A percentile compares a stretch with the other conserved stretches of the same genome.
Evolutionary conservation across 2,797 vertebrate species (phyloP).

Genomic region (Taenioides sp.): DNA sequence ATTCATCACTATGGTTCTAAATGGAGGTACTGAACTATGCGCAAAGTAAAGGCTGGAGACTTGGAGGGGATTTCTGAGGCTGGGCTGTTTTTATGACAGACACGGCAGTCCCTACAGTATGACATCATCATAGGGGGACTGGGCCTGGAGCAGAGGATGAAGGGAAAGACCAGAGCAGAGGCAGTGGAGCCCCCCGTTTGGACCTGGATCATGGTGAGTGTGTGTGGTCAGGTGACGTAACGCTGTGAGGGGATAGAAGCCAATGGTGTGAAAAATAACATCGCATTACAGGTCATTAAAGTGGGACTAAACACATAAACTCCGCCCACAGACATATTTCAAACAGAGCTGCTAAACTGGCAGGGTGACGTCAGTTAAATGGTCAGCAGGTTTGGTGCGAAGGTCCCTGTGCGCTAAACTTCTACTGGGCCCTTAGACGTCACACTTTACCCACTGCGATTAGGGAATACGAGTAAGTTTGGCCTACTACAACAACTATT

Average conservation of each 20-base stretch:
- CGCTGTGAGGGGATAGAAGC: neutral
- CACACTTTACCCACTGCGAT: too few species aligned
- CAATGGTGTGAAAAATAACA: neutral
- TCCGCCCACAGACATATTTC: too few species aligned
- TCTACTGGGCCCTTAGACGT: too few species aligned
- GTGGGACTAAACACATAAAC: neutral
- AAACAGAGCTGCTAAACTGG: too few species aligned
- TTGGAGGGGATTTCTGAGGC: slow-evolving; percentile 21
- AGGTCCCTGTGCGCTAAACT: too few species aligned
- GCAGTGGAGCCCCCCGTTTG: neutral
- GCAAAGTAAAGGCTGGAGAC: neutral
- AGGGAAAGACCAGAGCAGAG: neutral
- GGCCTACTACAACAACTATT: too few species aligned
- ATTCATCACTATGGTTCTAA: neutral
- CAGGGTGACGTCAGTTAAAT: too few species aligned
- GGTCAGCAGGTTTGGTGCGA: too few species aligned
- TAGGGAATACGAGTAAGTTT: too few species aligned
- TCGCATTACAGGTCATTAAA: neutral
- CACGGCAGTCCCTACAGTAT: slow-evolving; percentile 28
- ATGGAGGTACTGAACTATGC: neutral
- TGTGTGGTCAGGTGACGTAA: slow-evolving; percentile 10
- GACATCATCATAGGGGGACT: slow-evolving; percentile 26
- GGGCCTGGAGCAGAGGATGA: neutral
- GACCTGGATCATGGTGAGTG: neutral
- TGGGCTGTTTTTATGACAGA: slow-evolving; percentile 24